phyloP scores from a whole-genome alignment of 2,113 vertebrate genomes.

The Bambusicola thoracicus region DNA sequence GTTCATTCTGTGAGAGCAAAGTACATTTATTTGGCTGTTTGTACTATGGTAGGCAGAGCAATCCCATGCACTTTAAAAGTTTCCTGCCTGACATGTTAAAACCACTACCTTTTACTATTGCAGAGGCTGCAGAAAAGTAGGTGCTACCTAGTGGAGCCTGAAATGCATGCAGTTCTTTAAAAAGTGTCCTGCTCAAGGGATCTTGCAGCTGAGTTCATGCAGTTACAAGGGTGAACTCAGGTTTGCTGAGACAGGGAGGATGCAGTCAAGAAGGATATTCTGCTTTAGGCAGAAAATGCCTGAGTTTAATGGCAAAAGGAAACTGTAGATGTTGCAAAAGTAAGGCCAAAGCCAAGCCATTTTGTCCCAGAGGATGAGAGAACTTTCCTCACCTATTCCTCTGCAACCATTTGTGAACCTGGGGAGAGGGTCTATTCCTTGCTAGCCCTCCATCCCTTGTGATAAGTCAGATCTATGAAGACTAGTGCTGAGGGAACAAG shows the following conservation, averaged over 20 bases:
- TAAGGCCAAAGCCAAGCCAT: background rate
- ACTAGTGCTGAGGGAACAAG: background rate
- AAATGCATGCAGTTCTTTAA: background rate
- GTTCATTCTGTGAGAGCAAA: background rate
- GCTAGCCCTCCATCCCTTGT: background rate
- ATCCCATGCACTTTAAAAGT: conserved; percentile 11
- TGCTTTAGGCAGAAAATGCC: background rate
- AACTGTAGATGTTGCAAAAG: background rate
- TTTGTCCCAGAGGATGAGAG: background rate
- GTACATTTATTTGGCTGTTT: background rate
- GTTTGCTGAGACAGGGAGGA: background rate
- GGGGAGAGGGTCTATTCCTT: background rate
- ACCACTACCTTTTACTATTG: background rate
- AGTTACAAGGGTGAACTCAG: background rate
- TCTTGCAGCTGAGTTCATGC: background rate
- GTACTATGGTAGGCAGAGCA: background rate
- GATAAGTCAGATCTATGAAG: background rate
- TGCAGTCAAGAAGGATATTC: background rate
- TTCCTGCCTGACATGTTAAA: conserved; percentile 4
- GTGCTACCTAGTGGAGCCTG: background rate
- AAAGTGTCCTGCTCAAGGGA: background rate
- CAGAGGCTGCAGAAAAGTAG: background rate
- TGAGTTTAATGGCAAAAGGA: background rate
- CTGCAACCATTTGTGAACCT: background rate
- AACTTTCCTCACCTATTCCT: background rate